Base-by-base conservation (phyloP, 2,113 vertebrate genomes). In the Scophthalmus maximus region DNA sequence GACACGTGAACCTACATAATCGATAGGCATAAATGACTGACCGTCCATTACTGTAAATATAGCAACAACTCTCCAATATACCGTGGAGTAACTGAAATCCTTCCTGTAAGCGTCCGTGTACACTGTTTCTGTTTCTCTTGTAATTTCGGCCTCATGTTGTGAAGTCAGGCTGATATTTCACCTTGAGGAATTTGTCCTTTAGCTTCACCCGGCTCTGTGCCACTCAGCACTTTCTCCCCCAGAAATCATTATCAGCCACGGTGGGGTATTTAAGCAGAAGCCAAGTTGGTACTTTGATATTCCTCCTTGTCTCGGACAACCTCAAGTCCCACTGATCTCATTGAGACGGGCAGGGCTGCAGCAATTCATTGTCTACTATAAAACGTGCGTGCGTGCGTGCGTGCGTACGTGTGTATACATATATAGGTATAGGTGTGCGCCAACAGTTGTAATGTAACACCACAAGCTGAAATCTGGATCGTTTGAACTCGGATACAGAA, bases 131-230 rank as follows among this genome's bases (percentile, higher is more conserved):
- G 18, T 71, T 83, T 61, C 42, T 72, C 55, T 56, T 88, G 69
- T 84, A 57, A 81, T 82, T 77, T 75, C 32, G 64, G 63, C 44
- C 57, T 64, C 56, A 57, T 82, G 68, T 82, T 89, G 87, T 83
- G 84, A 85, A 84, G 71, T 79, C 75, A 88, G 81, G 73, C 78
- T 76, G 69, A 88, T 87, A 79, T 89, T 92, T 91, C 88, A 92
- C 92, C 92, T 94, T 93, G 89, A 92, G 60, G 79, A 87, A 79
- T 82, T 83, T 84, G 83, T 92, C 89, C 88, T 91, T 89, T 84
- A 79, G 89, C 76, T 82, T 76, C 82, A 67, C 83, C 91, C 88
- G 83, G 73, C 86, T 78, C 80, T 74, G 50, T 65, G 73, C 88
- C 80, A 92, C 87, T 93, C 92, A 92, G 91, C 91, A 91, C 76